phyloP scores from a whole-genome alignment of 2,888 invertebrate genomes.

The Metallyticus violacea region DNA sequence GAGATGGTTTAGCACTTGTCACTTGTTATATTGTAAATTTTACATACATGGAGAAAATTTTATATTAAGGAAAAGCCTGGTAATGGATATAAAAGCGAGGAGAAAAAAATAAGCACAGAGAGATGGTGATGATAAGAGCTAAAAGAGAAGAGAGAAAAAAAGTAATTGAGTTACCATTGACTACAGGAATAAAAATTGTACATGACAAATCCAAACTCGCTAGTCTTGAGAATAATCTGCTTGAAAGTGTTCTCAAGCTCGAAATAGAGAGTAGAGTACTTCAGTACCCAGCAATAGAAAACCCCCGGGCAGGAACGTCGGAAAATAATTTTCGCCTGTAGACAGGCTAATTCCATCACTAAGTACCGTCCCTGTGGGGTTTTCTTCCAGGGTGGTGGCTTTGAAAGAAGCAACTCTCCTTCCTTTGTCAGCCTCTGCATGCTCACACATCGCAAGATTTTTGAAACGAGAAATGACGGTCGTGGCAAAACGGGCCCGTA shows the following conservation, averaged over 20 bases:
- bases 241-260: neutral
- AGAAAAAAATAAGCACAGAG: no score
- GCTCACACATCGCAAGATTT: neutral
- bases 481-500: neutral
- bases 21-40: no score
- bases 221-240: neutral
- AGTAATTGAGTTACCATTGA: no score
- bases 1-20: no score
- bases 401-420: neutral
- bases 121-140: no score
- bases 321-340: neutral
- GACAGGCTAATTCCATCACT: neutral
- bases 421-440: no score
- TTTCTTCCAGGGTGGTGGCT: neutral
- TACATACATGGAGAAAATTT: no score
- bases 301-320: neutral
- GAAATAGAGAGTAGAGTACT: neutral
- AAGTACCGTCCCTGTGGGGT: neutral
- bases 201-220: neutral
- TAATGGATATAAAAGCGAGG: no score
- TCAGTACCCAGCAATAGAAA: neutral
- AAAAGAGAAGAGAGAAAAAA: no score
- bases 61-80: no score
- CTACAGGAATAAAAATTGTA: no score
- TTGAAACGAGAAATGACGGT: neutral